A percentile compares a stretch with the other conserved stretches of the same genome.
phyloP scores from a whole-genome alignment of 2,888 invertebrate species.

The Callyntrura guangdongensis region DNA sequence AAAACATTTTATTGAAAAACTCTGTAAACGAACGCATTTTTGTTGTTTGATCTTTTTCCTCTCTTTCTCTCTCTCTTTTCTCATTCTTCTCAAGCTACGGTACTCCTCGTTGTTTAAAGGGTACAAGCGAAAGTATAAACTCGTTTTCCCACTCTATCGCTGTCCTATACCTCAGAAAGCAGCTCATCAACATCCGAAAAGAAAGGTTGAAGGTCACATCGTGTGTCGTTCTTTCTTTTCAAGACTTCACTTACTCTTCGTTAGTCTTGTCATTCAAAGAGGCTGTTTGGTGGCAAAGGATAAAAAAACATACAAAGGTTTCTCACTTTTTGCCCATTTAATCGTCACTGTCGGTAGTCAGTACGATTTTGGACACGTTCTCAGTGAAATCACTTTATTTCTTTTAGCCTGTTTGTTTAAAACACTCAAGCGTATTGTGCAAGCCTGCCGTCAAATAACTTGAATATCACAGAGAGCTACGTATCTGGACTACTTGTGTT shows the following conservation, averaged over 20 bases:
- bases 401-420: conserved; percentile 43
- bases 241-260: not conserved
- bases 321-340: not conserved
- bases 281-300: conserved; percentile 28
- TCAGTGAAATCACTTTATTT: conserved; percentile 30
- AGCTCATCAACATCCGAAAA: conserved; percentile 9
- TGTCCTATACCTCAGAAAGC: too few species aligned
- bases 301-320: too few species aligned
- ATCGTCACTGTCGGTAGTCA: conserved; percentile 43
- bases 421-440: too few species aligned
- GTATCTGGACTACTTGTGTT: conserved; percentile 47
- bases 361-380: conserved; percentile 14
- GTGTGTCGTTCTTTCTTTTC: not conserved
- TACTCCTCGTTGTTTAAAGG: conserved; percentile 10
- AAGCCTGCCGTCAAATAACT: conserved; percentile 43
- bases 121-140: conserved; percentile 12
- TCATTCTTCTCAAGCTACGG: not conserved
- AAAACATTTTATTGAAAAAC: not conserved
- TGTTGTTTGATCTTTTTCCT: conserved; percentile 44
- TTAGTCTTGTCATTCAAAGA: not conserved
- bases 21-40: conserved; percentile 1
- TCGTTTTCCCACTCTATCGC: too few species aligned
- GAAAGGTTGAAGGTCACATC: conserved; percentile 45
- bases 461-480: not conserved
- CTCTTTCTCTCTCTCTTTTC: too few species aligned